A percentile compares a stretch with the other conserved stretches of the same genome.
Evolutionary conservation across 1,140 invertebrate genomes (phyloP).

Genomic region (Choristoneura fumiferana): DNA sequence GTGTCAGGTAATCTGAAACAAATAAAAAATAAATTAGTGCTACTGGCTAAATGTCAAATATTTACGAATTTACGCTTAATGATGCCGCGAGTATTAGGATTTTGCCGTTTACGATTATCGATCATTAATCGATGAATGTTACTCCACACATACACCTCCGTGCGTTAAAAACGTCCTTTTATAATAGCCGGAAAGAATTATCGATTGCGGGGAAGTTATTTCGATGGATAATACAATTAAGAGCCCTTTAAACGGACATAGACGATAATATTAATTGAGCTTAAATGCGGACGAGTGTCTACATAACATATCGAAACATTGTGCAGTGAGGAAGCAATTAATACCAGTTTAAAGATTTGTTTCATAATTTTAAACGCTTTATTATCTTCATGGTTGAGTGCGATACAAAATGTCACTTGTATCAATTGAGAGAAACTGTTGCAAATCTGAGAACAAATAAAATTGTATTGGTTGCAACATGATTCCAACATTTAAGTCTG

Average conservation of each 20-base stretch:
- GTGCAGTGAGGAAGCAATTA: not conserved
- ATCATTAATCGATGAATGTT: no score
- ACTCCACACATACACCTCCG: not conserved
- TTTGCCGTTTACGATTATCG: no score
- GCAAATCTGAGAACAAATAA: not conserved
- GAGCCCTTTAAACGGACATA: not conserved
- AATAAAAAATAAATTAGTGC: constrained; percentile 27
- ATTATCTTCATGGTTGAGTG: no score
- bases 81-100: no score
- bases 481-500: not conserved
- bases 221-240: constrained; percentile 5
- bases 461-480: not conserved
- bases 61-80: no score
- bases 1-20: constrained; percentile 82
- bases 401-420: no score
- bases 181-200: not conserved
- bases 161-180: not conserved
- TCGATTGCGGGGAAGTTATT: not conserved
- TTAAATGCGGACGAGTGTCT: constrained; percentile 3
- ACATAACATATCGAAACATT: not conserved
- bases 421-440: no score
- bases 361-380: no score
- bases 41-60: not conserved
- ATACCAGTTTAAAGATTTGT: no score
- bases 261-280: not conserved